phyloP scores from a whole-genome alignment of 2,113 vertebrate genomes.

The Acanthisitta chloris region DNA sequence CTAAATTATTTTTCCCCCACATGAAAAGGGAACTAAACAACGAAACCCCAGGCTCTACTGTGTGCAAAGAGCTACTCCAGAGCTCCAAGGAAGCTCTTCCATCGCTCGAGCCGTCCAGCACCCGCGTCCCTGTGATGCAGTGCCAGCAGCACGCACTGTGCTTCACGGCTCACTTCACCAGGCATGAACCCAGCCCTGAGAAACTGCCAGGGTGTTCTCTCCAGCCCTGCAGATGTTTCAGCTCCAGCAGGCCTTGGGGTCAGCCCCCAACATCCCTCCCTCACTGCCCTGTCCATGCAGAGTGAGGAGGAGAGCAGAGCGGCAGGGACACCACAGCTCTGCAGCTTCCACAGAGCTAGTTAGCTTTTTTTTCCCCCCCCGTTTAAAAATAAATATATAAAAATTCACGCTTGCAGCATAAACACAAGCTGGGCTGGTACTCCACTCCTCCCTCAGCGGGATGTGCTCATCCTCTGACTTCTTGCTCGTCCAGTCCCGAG shows the following conservation, averaged over 20 bases:
- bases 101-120: accelerated
- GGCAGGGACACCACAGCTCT: neutral
- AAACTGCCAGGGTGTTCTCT: neutral
- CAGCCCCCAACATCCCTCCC: neutral
- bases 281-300: neutral
- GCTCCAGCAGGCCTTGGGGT: neutral
- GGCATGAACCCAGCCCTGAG: neutral
- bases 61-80: neutral
- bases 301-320: neutral
- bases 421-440: neutral
- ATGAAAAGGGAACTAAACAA: neutral
- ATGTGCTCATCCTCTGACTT: neutral
- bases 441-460: neutral
- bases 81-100: neutral
- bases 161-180: neutral
- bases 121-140: neutral
- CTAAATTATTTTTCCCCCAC: neutral
- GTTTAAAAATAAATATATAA: neutral
- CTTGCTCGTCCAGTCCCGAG: neutral
- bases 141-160: slow-evolving; percentile 2
- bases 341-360: neutral
- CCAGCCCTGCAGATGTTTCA: neutral
- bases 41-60: neutral
- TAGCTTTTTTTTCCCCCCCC: neutral
- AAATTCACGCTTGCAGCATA: neutral